Evolutionary conservation across 2,888 invertebrate genomes (phyloP), one percentile per base, ranked within the genome.

Genomic region (Leucania comma): DNA sequence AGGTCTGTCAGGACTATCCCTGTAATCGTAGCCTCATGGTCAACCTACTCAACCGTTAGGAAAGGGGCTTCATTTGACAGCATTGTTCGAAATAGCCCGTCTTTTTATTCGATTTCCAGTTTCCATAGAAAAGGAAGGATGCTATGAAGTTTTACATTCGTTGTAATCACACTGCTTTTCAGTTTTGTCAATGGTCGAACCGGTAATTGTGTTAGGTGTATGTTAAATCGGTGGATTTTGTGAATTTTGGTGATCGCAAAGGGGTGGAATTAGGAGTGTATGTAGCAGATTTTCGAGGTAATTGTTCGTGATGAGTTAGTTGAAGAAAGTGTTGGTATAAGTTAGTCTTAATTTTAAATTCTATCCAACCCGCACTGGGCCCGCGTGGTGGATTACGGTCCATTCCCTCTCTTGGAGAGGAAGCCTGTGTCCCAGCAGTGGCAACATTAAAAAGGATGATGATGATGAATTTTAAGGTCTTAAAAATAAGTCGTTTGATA

Each of bases 31-130:
- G 10, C 1, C 10, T 29, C 35, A 53, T 75, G 48, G 69, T 48
- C 38, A 42, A 9, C 65, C 66, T 64, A 68, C 10, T 22, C 0
- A 12, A 56, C 58, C 61, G 76, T 73, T 77, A 76, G 80, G 66
- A 32, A 65, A 68, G 60, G 59, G 35, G 69, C 82, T 82, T 88
- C 85, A 86, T 89, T 88, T 87, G 85, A 80, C 78, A 74, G 80
- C 72, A 87, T 88, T 88, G 87, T 88, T 81, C 81, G 78, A 62
- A 78, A 81, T 82, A 64, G 72, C 67, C 72, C 26, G 75, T 68
- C 65, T 75, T 80, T 86, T 87, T 84, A 86, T 85, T 85, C 56
- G 79, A 83, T 86, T 87, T 81, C 62, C 63, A 67, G 66, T 59
- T 68, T 35, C 65, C 57, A 57, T 60, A 17, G 65, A 8, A 38